Conservation (phyloP, 2,113 vertebrate species). For the Himantopus leucocephalus region DNA sequence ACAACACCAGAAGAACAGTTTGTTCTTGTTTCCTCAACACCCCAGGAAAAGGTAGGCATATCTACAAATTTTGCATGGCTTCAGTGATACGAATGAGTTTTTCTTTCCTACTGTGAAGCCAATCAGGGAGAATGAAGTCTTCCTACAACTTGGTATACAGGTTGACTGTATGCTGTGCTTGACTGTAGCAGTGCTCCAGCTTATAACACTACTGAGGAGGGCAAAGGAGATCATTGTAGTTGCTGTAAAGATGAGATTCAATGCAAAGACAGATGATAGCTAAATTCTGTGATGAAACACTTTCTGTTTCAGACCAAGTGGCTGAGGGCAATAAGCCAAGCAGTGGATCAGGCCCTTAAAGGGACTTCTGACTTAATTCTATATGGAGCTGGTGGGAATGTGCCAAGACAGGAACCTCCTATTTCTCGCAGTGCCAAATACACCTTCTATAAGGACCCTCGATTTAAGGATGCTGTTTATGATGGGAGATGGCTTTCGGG, state of each 20-base stretch:
- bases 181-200: not conserved
- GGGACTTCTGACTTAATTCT: slow-evolving; percentile 71
- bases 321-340: slow-evolving; percentile 92
- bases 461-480: slow-evolving; percentile 90
- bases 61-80: not conserved
- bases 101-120: not conserved
- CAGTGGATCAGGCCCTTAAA: slow-evolving; percentile 89
- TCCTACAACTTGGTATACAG: not conserved
- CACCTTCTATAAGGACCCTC: slow-evolving; percentile 93
- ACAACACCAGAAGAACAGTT: slow-evolving; percentile 94
- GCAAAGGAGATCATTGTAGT: not conserved
- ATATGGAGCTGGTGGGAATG: slow-evolving; percentile 52
- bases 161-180: not conserved
- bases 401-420: slow-evolving; percentile 86
- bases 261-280: not conserved
- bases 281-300: not conserved
- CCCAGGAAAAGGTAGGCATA: slow-evolving; percentile 88
- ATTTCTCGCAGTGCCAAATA: slow-evolving; percentile 90
- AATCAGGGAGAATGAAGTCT: not conserved
- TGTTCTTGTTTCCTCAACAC: slow-evolving; percentile 86
- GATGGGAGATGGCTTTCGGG: slow-evolving; percentile 91
- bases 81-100: not conserved
- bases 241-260: not conserved
- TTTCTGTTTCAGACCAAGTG: slow-evolving; percentile 85
- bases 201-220: not conserved